Base-by-base conservation (phyloP, 2,888 invertebrate genomes). In the Endomychus coccineus region DNA sequence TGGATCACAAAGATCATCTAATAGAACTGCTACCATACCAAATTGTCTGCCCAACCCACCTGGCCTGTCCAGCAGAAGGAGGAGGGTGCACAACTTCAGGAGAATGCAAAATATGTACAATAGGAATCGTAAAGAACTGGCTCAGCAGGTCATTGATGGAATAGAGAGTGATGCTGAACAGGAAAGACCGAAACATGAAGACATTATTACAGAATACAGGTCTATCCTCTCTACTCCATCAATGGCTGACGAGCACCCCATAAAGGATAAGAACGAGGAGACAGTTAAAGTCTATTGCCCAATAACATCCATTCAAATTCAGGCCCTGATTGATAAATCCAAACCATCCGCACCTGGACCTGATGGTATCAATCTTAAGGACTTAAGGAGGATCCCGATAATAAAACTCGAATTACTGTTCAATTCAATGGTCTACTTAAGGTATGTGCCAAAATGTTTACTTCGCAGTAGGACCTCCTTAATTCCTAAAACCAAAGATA, bases 291-390 rank as follows among this genome's bases (percentile, higher is more conserved):
- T 19, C n/a, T 19, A 19, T 19, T 19, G 6, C 21, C 21, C 21
- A 6, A 19, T 19, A 7, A 19, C 21, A 6, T 6, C 6, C 6
- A n/a, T 7, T 7, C 6, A 19, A 7, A 19, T 19, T 7, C 21
- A 19, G n/a, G 6, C 6, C 6, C 6, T n/a, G 6, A 6, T 19
- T n/a, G n/a, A 19, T 19, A 19, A 19, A 7, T 7, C n/a, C 21
- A 19, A 19, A n/a, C n/a, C 21, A 19, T 6, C 6, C 6, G 35
- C 44, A 11, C 27, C 39, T 4, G 40, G 40, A 2, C 42, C 40
- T 1, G 44, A 44, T 28, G 38, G 38, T 1, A 37, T 43, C 14
- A 34, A 10, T 2, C 15, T 39, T 2, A 4, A 16, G 1, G 37
- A 30, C 3, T 17, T 43, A 1, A 35, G 31, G n/a, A 7, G 10